Base-by-base conservation (phyloP, 2,888 invertebrate genomes). In the Agrochola lychnidis region DNA sequence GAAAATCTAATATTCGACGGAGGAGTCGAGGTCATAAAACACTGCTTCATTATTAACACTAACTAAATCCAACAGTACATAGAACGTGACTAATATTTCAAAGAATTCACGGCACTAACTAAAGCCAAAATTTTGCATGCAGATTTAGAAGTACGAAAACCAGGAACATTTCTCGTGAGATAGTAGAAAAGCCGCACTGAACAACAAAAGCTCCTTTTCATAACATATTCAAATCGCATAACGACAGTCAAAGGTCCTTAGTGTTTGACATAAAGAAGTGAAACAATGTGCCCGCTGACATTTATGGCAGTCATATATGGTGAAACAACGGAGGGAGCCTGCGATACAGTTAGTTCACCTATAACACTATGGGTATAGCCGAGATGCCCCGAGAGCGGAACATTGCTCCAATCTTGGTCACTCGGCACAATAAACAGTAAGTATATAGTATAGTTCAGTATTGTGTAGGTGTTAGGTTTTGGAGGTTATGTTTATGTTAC, bases 281-380 rank as follows among this genome's bases (percentile, higher is more conserved):
- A 82, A 78, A 89, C 84, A 88, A 82, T 84, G 79, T 83, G 51
- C 74, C 69, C 57, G 86, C 77, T 79, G 86, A 85, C 88, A 83
- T 88, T 86, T 88, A 88, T 79, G 75, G 78, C 69, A 53, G 56
- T 79, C 89, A 69, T 87, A 89, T 91, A 91, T 89, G 91, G 90
- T 81, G 79, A 89, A 90, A 91, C 90, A 92, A 91, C 92, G 89
- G 90, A 90, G 91, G 90, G 91, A 88, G 88, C 82, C 82, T 88
- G 89, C 88, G 87, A 87, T 92, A 95, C 94, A 93, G 95, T 95
- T 95, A 95, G 85, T 90, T 91, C 90, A 91, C 90, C 91, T 90
- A 91, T 91, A 92, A 90, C 91, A 90, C 91, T 87, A 91, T 86
- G 86, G 82, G 90, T 56, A 42, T 90, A 93, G 87, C 94, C 95